Evolutionary conservation across 1,140 invertebrate species (phyloP), one percentile per base, ranked within the genome.

Genomic region (Tetramorium alpestre): DNA sequence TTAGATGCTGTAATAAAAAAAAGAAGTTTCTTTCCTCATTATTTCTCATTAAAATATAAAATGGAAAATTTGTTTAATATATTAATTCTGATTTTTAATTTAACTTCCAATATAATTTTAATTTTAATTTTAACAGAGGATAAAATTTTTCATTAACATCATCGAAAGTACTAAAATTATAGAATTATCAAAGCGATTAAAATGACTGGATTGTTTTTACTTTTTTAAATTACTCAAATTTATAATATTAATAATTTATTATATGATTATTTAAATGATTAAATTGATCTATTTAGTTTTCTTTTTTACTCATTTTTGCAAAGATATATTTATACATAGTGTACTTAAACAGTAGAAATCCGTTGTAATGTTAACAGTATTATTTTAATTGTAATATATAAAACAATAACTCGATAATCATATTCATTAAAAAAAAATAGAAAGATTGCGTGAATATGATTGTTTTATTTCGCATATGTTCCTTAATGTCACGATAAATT

Each of bases 401-500:
- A 77, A 62, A 77, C 47, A 33, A 16, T 33, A 38, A 65, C 1
- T 49, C 13, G 4, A 44, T 0, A 77, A 28, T n/a, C 2, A 51
- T 51, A 18, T 67, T 65, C 1, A 38, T 67, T 38, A 51, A n/a
- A 67, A 38, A 28, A 78, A 33, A n/a, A 51, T 80, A 16, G 7
- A 51, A 51, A 54, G 18, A 67, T 80, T 65, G 3, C 4, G 44
- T 16, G 28, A 80, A 49, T 47, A 7, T 49, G 38, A 49, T 49
- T 6, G 11, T 64, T 49, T 60, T 33, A 76, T 44, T 76, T 76
- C 38, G 38, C 38, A 16, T 41, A 22, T 44, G 4, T 62, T 44
- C 41, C 41, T 77, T 38, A 58, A 67, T 13, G 13, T 51, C n/a
- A 25, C 60, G n/a, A 51, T 78, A 51, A 51, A 67, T 80, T 80